Evolutionary conservation across 53 echinoderm and acorn worm species (phyloP).

Genomic region (Zoroaster sp.): DNA sequence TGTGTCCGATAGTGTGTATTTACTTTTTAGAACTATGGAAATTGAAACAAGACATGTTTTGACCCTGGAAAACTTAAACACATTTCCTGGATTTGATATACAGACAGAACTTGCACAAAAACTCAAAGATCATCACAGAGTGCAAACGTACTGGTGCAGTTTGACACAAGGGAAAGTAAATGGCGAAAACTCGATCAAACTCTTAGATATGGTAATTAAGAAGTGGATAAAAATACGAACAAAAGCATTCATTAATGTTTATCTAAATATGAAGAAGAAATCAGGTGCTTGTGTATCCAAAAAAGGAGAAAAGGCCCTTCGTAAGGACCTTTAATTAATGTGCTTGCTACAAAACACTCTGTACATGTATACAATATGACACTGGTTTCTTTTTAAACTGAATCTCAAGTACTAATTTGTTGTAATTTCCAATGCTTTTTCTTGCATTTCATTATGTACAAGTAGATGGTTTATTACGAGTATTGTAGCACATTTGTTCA

Average conservation of each 20-base stretch:
- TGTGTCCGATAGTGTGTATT: no score
- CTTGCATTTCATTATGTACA: no score
- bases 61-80: background rate
- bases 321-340: background rate
- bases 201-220: background rate
- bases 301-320: slow-evolving; percentile 1
- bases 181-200: background rate
- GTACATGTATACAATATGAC: no score
- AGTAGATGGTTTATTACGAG: no score
- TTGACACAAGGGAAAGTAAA: background rate
- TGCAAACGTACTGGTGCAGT: background rate
- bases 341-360: no score
- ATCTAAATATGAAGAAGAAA: background rate
- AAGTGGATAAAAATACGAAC: slow-evolving; percentile 2
- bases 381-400: no score
- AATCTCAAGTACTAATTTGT: no score
- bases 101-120: background rate
- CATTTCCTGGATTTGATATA: background rate
- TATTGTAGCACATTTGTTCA: no score
- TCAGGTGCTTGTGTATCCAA: background rate
- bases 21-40: no score
- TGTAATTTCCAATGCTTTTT: no score
- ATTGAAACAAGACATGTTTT: background rate
- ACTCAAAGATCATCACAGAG: background rate
- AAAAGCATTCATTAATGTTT: slow-evolving; percentile 3